phyloP scores from a whole-genome alignment of 2,888 invertebrate genomes.

The Diogma glabrata region DNA sequence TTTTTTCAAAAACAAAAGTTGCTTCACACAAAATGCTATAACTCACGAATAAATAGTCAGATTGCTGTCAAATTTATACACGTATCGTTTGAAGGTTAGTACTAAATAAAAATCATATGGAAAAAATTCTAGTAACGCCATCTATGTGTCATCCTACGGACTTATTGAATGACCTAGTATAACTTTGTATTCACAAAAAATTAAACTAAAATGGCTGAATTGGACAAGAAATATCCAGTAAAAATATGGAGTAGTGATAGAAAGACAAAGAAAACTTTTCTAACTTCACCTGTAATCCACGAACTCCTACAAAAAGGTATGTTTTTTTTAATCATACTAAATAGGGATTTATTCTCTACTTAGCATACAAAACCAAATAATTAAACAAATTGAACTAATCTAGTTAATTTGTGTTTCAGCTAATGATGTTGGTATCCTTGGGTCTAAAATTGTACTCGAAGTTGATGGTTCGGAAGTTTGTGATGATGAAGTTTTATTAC shows the following conservation, averaged over 20 bases:
- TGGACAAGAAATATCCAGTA: background rate
- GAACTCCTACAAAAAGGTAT: background rate
- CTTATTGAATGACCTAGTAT: too few species aligned
- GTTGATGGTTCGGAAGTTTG: background rate
- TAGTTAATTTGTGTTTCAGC: background rate
- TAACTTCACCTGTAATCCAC: background rate
- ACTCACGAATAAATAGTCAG: too few species aligned
- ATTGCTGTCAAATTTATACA: too few species aligned
- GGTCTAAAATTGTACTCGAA: background rate
- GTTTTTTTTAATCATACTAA: background rate
- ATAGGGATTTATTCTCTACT: background rate
- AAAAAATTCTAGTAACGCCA: too few species aligned
- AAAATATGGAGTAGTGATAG: background rate
- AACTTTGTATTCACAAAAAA: too few species aligned
- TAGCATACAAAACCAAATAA: background rate
- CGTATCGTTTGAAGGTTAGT: too few species aligned
- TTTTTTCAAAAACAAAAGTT: too few species aligned
- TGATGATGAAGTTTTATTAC: background rate
- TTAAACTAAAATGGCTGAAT: too few species aligned
- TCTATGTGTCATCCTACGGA: too few species aligned
- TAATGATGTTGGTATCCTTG: background rate
- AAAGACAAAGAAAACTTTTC: constrained; percentile 3
- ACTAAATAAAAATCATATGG: too few species aligned
- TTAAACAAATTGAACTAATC: background rate
- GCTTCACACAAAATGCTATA: too few species aligned